phyloP scores from a whole-genome alignment of 2,888 invertebrate species.

The Carpatolechia fugitivella region DNA sequence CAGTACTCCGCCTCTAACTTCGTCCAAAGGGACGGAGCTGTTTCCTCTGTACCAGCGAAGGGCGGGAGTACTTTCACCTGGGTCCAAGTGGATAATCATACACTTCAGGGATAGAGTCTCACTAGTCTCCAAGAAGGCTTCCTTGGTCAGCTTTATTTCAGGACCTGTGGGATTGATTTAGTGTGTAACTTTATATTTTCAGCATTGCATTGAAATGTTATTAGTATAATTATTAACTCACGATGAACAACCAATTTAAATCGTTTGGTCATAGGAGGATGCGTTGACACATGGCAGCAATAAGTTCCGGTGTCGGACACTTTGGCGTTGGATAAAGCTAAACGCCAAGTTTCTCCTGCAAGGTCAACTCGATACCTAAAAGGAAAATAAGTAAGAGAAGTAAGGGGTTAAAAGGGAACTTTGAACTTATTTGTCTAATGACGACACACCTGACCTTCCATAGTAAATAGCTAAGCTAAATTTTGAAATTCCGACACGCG shows the following conservation, averaged over 20 bases:
- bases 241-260: slow-evolving; percentile 63
- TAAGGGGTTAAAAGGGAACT: too few relatives aligned
- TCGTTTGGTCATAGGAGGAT: slow-evolving; percentile 67
- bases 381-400: neutral
- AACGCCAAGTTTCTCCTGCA: slow-evolving; percentile 69
- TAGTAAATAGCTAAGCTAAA: too few relatives aligned
- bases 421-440: too few relatives aligned
- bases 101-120: slow-evolving; percentile 69
- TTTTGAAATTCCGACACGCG: too few relatives aligned
- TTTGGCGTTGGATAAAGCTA: slow-evolving; percentile 57
- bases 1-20: slow-evolving; percentile 70
- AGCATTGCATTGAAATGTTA: too few relatives aligned
- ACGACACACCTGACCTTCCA: too few relatives aligned
- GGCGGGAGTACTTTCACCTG: slow-evolving; percentile 49
- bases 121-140: slow-evolving; percentile 67
- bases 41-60: slow-evolving; percentile 65
- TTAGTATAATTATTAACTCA: slow-evolving; percentile 44
- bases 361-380: slow-evolving; percentile 67
- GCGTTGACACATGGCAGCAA: slow-evolving; percentile 72
- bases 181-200: too few relatives aligned
- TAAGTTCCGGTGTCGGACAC: slow-evolving; percentile 67
- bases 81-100: slow-evolving; percentile 52
- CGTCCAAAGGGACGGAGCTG: slow-evolving; percentile 52
- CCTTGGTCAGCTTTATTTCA: slow-evolving; percentile 63
- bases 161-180: slow-evolving; percentile 45